Evolutionary conservation across 2,888 invertebrate genomes (phyloP).

Genomic region (Mactromeris polynyma): DNA sequence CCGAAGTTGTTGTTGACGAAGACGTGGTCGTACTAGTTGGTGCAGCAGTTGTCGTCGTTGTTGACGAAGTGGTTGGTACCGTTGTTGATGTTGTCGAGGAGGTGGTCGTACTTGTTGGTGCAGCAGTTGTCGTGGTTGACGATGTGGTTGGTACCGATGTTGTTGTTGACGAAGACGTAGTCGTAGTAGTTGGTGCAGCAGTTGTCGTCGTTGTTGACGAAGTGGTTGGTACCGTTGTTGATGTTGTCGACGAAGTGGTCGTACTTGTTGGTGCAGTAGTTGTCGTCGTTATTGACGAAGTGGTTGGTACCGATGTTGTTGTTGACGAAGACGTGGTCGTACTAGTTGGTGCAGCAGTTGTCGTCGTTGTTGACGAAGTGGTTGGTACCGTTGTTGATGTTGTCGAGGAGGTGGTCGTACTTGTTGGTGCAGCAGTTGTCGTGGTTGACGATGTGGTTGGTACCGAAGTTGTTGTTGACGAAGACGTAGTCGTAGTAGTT

Average conservation of each 20-base stretch:
- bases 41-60: background rate
- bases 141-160: background rate
- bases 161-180: background rate
- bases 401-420: background rate
- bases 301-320: background rate
- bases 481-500: background rate
- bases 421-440: background rate
- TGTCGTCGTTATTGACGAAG: background rate
- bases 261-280: background rate
- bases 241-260: background rate
- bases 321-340: background rate
- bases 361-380: background rate
- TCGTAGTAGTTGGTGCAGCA: background rate
- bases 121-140: background rate
- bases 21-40: background rate
- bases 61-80: background rate
- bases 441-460: background rate
- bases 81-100: background rate
- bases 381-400: background rate
- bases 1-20: background rate
- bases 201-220: background rate
- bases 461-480: background rate
- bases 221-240: background rate
- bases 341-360: background rate
- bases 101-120: background rate